Conservation (phyloP, 2,113 vertebrate genomes). For the Pelecanoides urinatrix region DNA sequence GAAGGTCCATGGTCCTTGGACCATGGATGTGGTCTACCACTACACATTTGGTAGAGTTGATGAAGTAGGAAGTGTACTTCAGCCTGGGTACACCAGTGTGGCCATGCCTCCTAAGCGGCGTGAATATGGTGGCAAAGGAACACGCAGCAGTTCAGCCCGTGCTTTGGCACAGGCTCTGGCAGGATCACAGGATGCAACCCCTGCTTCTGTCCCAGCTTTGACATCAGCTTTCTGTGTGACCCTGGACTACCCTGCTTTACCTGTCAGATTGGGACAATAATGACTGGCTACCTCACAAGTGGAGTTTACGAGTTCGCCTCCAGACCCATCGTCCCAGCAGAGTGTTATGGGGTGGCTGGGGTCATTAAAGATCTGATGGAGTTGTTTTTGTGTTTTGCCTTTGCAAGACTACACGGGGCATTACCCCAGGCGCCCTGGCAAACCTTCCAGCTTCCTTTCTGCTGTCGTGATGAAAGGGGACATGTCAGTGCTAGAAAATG, state of each 20-base stretch:
- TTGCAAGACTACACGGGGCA: neutral
- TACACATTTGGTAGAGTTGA: neutral
- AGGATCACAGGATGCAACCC: neutral
- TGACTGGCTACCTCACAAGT: neutral
- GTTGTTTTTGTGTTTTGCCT: neutral
- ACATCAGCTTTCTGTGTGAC: neutral
- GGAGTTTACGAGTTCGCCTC: neutral
- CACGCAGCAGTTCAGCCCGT: neutral
- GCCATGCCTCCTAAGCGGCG: neutral
- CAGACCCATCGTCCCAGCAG: neutral
- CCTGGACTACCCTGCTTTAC: neutral
- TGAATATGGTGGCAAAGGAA: neutral
- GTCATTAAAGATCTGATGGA: neutral
- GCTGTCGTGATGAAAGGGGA: neutral
- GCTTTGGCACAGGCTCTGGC: rapidly evolving
- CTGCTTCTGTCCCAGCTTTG: neutral
- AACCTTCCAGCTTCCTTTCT: neutral
- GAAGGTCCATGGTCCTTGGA: neutral
- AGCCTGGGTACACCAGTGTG: neutral
- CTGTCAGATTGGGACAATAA: neutral
- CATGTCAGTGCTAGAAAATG: neutral
- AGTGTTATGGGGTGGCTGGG: neutral
- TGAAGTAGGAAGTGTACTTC: neutral
- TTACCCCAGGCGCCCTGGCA: neutral
- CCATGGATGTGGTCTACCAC: neutral